Conservation (phyloP, 1,140 invertebrate genomes). For the Drosophila orena region DNA sequence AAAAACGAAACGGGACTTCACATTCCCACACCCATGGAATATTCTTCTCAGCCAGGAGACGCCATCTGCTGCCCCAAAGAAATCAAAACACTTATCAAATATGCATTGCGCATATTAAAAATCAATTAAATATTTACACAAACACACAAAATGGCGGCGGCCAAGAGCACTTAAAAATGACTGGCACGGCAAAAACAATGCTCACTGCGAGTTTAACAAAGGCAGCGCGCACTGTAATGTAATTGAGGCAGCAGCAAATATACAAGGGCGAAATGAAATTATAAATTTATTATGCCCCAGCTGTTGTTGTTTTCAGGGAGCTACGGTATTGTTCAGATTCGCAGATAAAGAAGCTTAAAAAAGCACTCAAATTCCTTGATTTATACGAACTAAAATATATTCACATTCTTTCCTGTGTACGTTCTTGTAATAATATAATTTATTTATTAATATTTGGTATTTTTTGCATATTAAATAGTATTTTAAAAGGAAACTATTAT, state of each 20-base stretch:
- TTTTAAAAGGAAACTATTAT: no score
- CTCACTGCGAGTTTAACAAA: slow-evolving; percentile 39
- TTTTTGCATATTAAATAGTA: no score
- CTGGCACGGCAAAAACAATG: slow-evolving; percentile 44
- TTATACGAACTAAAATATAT: no score
- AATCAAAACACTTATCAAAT: slow-evolving; percentile 77
- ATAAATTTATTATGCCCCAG: slow-evolving; percentile 76
- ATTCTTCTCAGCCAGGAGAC: slow-evolving; percentile 3
- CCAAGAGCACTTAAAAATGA: slow-evolving; percentile 48
- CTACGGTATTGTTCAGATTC: neutral
- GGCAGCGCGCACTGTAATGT: slow-evolving; percentile 60
- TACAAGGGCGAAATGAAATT: slow-evolving; percentile 66
- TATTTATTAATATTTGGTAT: neutral
- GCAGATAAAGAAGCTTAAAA: slow-evolving; percentile 5
- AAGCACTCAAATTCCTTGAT: no score
- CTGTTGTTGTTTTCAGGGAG: slow-evolving; percentile 25
- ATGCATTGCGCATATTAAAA: slow-evolving; percentile 78
- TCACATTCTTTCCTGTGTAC: no score
- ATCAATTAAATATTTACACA: slow-evolving; percentile 81
- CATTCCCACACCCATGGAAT: neutral
- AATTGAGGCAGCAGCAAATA: slow-evolving; percentile 64
- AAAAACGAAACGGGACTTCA: slow-evolving; percentile 31
- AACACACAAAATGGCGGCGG: slow-evolving; percentile 62
- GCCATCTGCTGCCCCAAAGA: slow-evolving; percentile 38
- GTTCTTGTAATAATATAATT: neutral